Conservation (phyloP, 2,797 vertebrate genomes). For the Amphiprion clarkii region DNA sequence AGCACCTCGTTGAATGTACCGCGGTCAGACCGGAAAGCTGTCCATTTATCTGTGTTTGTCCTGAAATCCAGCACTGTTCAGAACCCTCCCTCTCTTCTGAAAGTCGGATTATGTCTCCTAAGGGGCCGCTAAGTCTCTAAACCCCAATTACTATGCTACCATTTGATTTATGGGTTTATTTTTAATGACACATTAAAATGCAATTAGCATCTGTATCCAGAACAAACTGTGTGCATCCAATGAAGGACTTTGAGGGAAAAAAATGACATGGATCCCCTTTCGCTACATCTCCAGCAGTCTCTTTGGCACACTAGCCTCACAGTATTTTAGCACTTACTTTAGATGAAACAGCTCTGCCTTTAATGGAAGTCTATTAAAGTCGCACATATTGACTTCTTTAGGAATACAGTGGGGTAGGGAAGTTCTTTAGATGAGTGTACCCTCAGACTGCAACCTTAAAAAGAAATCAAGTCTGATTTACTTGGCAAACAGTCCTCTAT, state of each 20-base stretch:
- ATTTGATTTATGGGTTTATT: conserved; percentile 87
- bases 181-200: conserved; percentile 88
- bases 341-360: conserved; percentile 61
- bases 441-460: conserved; percentile 14
- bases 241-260: conserved; percentile 70
- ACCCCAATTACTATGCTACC: conserved; percentile 80
- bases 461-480: conserved; percentile 39
- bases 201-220: conserved; percentile 86
- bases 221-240: conserved; percentile 83
- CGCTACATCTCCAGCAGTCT: conserved; percentile 55
- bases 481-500: conserved; percentile 18
- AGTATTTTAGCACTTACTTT: conserved; percentile 61
- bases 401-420: conserved; percentile 22
- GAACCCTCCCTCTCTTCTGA: conserved; percentile 53
- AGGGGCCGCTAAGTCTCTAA: conserved; percentile 78
- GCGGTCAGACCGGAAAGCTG: conserved; percentile 50
- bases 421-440: conserved; percentile 26
- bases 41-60: conserved; percentile 67
- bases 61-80: conserved; percentile 58
- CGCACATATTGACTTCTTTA: conserved; percentile 60
- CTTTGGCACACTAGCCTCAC: conserved; percentile 39
- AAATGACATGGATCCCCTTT: conserved; percentile 65
- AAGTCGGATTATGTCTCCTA: conserved; percentile 80
- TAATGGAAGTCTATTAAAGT: conserved; percentile 71
- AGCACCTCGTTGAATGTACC: conserved; percentile 35